Conservation (phyloP, 2,888 invertebrate genomes). For the Lepeophtheirus nordmannii region DNA sequence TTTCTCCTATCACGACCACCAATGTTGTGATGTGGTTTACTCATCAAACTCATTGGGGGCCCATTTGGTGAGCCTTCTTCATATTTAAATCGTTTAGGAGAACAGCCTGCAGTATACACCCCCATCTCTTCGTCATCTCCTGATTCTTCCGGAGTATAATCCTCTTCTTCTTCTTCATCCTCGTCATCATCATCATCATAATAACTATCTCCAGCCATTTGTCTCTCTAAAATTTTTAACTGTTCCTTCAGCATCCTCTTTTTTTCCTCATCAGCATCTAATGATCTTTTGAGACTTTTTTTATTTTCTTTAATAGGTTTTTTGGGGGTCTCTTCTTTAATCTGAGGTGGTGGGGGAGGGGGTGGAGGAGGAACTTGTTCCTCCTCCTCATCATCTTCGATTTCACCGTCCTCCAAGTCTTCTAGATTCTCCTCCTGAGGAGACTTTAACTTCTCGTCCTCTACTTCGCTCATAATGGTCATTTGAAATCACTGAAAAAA, state of each 20-base stretch:
- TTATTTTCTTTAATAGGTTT: neutral
- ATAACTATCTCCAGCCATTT: conserved; percentile 25
- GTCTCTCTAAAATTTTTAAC: conserved; percentile 22
- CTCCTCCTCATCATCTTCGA: conserved; percentile 28
- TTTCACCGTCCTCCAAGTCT: conserved; percentile 29
- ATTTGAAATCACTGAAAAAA: conserved; percentile 4
- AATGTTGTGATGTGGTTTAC: neutral
- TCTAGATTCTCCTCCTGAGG: conserved; percentile 28
- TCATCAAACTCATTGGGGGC: neutral
- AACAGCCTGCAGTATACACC: conserved; percentile 14
- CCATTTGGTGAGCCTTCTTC: neutral
- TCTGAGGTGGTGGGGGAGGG: neutral
- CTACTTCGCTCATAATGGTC: conserved; percentile 2
- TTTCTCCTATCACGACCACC: neutral
- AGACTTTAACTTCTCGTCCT: conserved; percentile 25
- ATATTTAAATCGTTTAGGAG: conserved; percentile 7
- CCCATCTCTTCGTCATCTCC: conserved; percentile 37
- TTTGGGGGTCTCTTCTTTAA: neutral
- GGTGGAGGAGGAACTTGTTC: neutral
- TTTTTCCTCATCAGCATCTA: conserved; percentile 19
- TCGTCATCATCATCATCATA: conserved; percentile 28
- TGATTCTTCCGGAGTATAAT: conserved; percentile 56
- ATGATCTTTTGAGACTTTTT: neutral
- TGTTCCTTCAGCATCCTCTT: conserved; percentile 14
- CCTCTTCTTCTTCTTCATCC: conserved; percentile 66